These are phyloP conservation scores for Tetheella fluctuosa DNA, from an alignment of 2,888 invertebrate genomes.

Conservation along the genomic window DNA sequence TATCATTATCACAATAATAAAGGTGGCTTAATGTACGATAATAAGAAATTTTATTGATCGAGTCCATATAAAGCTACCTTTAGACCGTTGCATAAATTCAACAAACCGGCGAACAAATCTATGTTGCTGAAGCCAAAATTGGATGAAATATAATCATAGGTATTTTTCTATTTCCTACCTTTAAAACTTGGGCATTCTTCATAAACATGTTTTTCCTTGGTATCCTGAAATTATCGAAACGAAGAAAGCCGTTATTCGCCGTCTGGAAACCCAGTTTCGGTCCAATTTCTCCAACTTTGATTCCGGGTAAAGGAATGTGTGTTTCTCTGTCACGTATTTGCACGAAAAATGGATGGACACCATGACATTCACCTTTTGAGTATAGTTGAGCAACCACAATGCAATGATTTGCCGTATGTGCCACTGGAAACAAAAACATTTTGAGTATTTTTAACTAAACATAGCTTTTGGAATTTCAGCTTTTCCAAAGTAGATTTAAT, in stretches of 20 bases:
- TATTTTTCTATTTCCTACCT: slow-evolving; percentile 51
- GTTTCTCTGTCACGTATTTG: slow-evolving; percentile 93
- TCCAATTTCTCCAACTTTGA: slow-evolving; percentile 96
- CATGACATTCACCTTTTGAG: slow-evolving; percentile 90
- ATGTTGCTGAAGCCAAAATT: not conserved
- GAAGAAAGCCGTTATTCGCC: slow-evolving; percentile 95
- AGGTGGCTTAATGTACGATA: not conserved
- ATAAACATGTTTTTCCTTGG: slow-evolving; percentile 95
- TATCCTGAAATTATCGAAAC: slow-evolving; percentile 92
- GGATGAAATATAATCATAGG: not conserved
- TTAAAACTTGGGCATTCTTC: slow-evolving; percentile 93
- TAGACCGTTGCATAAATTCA: not conserved
- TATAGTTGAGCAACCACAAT: slow-evolving; percentile 95
- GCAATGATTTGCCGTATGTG: slow-evolving; percentile 94
- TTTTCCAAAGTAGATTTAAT: too few relatives aligned
- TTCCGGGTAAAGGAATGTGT: slow-evolving; percentile 92
- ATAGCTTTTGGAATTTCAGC: too few relatives aligned
- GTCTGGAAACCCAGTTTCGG: slow-evolving; percentile 94
- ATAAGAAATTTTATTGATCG: not conserved
- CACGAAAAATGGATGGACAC: slow-evolving; percentile 95
- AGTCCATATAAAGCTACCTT: not conserved
- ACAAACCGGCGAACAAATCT: not conserved
- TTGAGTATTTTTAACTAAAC: not conserved
- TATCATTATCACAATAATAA: not conserved
- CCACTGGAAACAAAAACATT: slow-evolving; percentile 85